Conservation (phyloP, 2,113 vertebrate species). For the Xiphophorus hellerii region DNA sequence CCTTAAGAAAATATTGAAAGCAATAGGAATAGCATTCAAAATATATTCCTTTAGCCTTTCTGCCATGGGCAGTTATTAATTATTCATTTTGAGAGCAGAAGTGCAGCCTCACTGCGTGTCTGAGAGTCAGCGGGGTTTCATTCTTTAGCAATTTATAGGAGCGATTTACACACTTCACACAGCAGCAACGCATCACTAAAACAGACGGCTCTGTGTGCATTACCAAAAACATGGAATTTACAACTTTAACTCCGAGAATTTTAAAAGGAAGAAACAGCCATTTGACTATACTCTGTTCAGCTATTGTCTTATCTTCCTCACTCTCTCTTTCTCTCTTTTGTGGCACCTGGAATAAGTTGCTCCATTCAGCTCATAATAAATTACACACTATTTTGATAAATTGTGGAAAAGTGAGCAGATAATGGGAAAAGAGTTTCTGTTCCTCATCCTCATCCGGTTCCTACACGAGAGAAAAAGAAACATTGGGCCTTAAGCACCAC, state of each 20-base stretch:
- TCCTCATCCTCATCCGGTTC: constrained; percentile 13
- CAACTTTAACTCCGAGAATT: too few relatives aligned
- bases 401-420: too few relatives aligned
- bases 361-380: too few relatives aligned
- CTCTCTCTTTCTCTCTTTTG: too few relatives aligned
- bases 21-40: neutral
- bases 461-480: neutral
- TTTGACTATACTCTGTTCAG: neutral
- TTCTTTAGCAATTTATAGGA: neutral
- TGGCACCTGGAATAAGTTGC: too few relatives aligned
- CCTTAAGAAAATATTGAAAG: neutral
- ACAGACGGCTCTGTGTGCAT: neutral
- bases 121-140: neutral
- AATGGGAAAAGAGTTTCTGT: constrained; percentile 9
- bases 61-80: neutral
- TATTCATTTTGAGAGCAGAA: neutral
- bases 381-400: too few relatives aligned
- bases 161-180: neutral
- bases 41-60: neutral
- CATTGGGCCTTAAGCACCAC: neutral
- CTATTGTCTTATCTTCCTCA: neutral
- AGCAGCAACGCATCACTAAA: neutral
- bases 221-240: neutral
- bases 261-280: neutral
- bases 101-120: neutral